Evolutionary conservation across 2,113 vertebrate genomes (phyloP), one percentile per base, ranked within the genome.

Genomic region (Bubo scandiacus): DNA sequence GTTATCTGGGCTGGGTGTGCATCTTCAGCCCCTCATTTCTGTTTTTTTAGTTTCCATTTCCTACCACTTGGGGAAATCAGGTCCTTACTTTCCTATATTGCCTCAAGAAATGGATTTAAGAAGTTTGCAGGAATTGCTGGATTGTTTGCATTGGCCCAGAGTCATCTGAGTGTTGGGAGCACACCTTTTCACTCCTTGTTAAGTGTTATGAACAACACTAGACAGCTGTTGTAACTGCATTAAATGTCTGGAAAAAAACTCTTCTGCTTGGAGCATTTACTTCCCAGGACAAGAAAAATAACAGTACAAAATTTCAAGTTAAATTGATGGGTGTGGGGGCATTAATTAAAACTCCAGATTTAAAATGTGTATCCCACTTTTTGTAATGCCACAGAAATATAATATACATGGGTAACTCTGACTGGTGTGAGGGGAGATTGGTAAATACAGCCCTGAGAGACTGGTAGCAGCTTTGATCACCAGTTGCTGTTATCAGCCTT

Each of bases 311-410:
- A 58, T 21, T 3, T 6, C 54, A 5, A 11, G 7, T 27, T 61
- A 16, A 55, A 1, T 12, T 14, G 22, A 8, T 11, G 54, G 10
- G 16, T 8, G 15, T 1, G 6, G 20, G 20, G 20, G 23, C 27
- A 61, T 21, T 30, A 32, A 65, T 32, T 40, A 72, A 57, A 49
- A 12, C 8, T 1, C 27, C 17, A 0, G 11, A 5, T 9, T 55
- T 42, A 51, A 78, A 59, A 25, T 1, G 5, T 4, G 12, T 1
- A 25, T 12, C 38, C 38, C 0, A 0, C 14, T 61, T 43, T 29
- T 11, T 7, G 15, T 38, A 5, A 3, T 34, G 47, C 30, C 52
- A 32, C 42, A 61, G 80, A 49, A 85, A 45, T 7, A 12, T 2
- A 20, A n/a, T 2, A 4, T 5, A 2, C 9, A 3, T 6, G 55